Evolutionary conservation across 2,113 vertebrate species (phyloP).

Genomic region (Beaufortia kweichowensis): DNA sequence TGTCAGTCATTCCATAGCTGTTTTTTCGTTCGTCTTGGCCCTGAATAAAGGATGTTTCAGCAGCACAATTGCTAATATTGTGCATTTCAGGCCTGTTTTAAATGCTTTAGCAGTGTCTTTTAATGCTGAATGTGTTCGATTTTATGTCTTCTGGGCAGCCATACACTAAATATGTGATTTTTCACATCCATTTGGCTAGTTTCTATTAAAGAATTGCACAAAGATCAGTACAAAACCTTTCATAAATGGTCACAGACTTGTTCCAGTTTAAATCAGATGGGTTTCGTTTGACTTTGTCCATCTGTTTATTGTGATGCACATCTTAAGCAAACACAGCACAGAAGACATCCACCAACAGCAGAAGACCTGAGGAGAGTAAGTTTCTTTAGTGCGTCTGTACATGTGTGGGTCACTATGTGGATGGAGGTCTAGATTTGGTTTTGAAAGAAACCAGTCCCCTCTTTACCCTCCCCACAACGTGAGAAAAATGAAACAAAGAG

Average conservation of each 20-base stretch:
- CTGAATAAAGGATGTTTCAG: slow-evolving; percentile 31
- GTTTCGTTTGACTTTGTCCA: background rate
- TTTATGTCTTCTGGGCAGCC: slow-evolving; percentile 1
- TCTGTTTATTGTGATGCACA: background rate
- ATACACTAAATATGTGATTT: background rate
- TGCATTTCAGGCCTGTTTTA: slow-evolving; percentile 11
- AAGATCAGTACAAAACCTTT: background rate
- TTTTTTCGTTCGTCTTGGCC: slow-evolving; percentile 9
- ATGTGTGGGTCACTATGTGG: background rate
- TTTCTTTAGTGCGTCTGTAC: background rate
- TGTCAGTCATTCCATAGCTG: background rate
- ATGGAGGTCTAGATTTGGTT: slow-evolving; percentile 21
- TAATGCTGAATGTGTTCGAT: slow-evolving; percentile 22
- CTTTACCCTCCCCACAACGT: slow-evolving; percentile 33
- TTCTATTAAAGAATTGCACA: background rate
- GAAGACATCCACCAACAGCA: background rate
- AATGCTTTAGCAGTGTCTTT: slow-evolving; percentile 7
- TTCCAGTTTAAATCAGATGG: background rate
- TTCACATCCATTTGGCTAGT: background rate
- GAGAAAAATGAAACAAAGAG: slow-evolving; percentile 48
- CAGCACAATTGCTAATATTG: slow-evolving; percentile 4
- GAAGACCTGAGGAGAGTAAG: background rate
- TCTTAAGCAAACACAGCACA: background rate
- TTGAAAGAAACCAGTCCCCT: slow-evolving; percentile 15
- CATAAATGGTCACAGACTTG: background rate